phyloP scores from a whole-genome alignment of 1,140 invertebrate genomes.

The Drosophila nannoptera region DNA sequence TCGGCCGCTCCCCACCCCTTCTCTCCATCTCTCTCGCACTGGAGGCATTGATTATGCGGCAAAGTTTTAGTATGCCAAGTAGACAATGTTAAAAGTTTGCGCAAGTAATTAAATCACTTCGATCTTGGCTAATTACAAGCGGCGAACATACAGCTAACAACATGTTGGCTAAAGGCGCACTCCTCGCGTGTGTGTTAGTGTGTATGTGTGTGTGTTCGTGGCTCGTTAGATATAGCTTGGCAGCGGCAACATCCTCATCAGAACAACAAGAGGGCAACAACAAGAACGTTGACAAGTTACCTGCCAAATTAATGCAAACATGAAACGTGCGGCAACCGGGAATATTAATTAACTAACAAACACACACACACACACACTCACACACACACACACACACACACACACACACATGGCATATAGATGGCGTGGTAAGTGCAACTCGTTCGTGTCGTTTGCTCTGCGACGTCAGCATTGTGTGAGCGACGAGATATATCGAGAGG shows the following conservation, averaged over 20 bases:
- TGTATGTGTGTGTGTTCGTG: constrained; percentile 4
- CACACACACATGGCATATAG: too few relatives aligned
- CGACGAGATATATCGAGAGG: neutral
- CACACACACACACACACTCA: constrained; percentile 25
- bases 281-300: constrained; percentile 76
- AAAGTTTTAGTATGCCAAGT: constrained; percentile 69
- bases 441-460: constrained; percentile 2
- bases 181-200: neutral
- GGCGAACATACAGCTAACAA: constrained; percentile 55
- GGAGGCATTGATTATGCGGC: constrained; percentile 56
- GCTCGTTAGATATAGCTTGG: constrained; percentile 69
- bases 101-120: constrained; percentile 77
- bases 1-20: neutral
- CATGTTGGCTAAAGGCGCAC: constrained; percentile 20
- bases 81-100: constrained; percentile 77
- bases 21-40: constrained; percentile 35
- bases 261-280: constrained; percentile 42
- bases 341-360: constrained; percentile 77
- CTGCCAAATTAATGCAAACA: constrained; percentile 78
- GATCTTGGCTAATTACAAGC: constrained; percentile 76
- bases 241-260: constrained; percentile 50
- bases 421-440: constrained; percentile 2
- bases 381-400: constrained; percentile 10
- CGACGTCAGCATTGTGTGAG: constrained; percentile 41
- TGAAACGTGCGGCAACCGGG: constrained; percentile 72